phyloP scores from a whole-genome alignment of 1,140 invertebrate genomes.

The Drosophila rufa region DNA sequence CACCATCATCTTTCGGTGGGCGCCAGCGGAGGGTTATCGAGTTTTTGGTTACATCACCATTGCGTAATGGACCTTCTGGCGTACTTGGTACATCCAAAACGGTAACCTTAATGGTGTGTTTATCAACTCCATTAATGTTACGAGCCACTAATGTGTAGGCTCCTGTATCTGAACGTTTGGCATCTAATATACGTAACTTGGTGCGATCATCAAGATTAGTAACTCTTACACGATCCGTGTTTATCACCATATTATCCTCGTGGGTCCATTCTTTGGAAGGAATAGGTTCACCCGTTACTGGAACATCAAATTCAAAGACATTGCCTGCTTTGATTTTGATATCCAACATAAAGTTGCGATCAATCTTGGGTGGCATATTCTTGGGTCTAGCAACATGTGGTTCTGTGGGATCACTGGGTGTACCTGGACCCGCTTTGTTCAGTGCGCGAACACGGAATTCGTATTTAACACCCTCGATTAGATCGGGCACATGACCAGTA shows the following conservation, averaged over 20 bases:
- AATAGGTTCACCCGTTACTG: conserved; percentile 96
- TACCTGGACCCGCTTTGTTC: conserved; percentile 97
- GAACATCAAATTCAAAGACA: conserved; percentile 97
- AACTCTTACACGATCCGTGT: conserved; percentile 93
- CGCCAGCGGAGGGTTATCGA: conserved; percentile 93
- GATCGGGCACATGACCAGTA: conserved; percentile 92
- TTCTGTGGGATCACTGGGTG: conserved; percentile 94
- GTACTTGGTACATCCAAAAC: conserved; percentile 94
- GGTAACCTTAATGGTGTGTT: conserved; percentile 94
- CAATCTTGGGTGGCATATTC: conserved; percentile 96
- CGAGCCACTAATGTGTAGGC: conserved; percentile 95
- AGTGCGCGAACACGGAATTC: conserved; percentile 97
- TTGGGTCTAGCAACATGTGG: conserved; percentile 96
- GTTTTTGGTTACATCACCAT: conserved; percentile 93
- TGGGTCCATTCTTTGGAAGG: conserved; percentile 97
- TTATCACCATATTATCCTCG: conserved; percentile 92
- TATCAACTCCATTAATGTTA: conserved; percentile 96
- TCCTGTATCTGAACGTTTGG: conserved; percentile 95
- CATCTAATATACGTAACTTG: conserved; percentile 94
- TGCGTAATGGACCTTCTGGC: conserved; percentile 94
- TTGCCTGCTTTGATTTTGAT: conserved; percentile 97
- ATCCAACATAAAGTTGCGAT: conserved; percentile 96
- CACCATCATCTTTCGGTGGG: conserved; percentile 96
- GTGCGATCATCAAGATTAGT: conserved; percentile 94
- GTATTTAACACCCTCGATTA: conserved; percentile 96